Base-by-base conservation (phyloP, 2,113 vertebrate genomes). In the Sardina pilchardus region DNA sequence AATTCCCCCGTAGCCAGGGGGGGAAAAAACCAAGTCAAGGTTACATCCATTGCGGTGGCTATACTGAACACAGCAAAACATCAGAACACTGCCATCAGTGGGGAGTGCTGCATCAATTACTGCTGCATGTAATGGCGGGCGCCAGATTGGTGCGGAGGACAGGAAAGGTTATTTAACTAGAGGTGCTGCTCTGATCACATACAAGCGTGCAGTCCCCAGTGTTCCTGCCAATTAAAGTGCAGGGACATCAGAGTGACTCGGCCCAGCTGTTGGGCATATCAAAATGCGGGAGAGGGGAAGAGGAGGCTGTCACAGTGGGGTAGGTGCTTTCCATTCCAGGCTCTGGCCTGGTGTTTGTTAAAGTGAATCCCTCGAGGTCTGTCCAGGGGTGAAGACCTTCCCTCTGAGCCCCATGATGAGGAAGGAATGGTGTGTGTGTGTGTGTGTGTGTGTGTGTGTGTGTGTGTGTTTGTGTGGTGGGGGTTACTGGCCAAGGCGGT, bases 61-160 rank as follows among this genome's bases (percentile, higher is more conserved):
- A 71, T 36, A 14, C 19, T n/a, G n/a, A 39, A 59, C 82, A 67
- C 84, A 84, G 47, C 56, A 82, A 67, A 44, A 44, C 21, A 81
- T 63, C 71, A 75, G 84, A 56, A 83, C 36, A 34, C 30, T 12
- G 30, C 26, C 71, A 36, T 36, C 34, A 82, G 34, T 86, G 21
- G 50, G 81, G 82, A 82, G 36, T 42, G 75, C 56, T 10, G 17
- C 80, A 75, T 42, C 78, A 82, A 81, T 87, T 82, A 82, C 48
- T 14, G 5, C 80, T 19, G 81, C 26, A 30, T 36, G 84, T 87
- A 85, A 85, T 42, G 45, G 50, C 53, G 84, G 84, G 53, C 3
- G 17, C 53, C 83, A 87, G 83, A 87, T 87, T 85, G 80, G 43
- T 45, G 24, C 43, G 3, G 86, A 82, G 80, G 83, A 87, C 83